Conservation (phyloP, 2,797 vertebrate species). For the Rallus crepitans region DNA sequence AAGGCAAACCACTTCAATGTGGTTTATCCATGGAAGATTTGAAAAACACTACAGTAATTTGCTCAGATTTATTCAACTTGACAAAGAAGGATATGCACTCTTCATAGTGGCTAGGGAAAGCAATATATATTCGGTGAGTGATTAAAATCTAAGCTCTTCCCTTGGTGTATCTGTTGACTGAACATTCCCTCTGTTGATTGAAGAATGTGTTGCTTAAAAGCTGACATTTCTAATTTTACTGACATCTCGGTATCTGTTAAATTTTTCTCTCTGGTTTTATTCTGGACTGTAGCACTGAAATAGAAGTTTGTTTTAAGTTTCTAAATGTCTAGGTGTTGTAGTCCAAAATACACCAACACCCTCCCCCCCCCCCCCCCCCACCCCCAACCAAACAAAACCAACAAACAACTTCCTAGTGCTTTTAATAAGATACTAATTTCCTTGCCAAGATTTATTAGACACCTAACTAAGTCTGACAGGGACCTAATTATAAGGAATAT, state of each 20-base stretch:
- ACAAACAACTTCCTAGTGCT: neutral
- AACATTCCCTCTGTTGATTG: neutral
- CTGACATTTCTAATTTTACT: neutral
- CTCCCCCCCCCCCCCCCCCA: too few species aligned
- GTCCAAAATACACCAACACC: too few species aligned
- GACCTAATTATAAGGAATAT: neutral
- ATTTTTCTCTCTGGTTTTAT: neutral
- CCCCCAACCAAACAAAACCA: too few species aligned
- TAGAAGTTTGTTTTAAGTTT: neutral
- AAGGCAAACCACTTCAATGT: neutral
- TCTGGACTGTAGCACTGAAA: neutral
- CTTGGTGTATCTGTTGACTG: neutral
- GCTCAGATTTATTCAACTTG: conserved; percentile 7
- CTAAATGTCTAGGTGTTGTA: neutral
- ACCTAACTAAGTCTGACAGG: neutral
- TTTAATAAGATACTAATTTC: neutral
- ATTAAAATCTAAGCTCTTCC: neutral
- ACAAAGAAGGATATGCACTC: neutral
- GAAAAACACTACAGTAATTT: neutral
- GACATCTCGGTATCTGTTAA: neutral
- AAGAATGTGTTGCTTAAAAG: neutral
- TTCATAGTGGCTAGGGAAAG: neutral
- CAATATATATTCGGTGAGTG: neutral
- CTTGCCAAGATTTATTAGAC: neutral
- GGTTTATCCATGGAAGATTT: neutral